phyloP scores from a whole-genome alignment of 1,140 invertebrate genomes.

The Ceratina japonica region DNA sequence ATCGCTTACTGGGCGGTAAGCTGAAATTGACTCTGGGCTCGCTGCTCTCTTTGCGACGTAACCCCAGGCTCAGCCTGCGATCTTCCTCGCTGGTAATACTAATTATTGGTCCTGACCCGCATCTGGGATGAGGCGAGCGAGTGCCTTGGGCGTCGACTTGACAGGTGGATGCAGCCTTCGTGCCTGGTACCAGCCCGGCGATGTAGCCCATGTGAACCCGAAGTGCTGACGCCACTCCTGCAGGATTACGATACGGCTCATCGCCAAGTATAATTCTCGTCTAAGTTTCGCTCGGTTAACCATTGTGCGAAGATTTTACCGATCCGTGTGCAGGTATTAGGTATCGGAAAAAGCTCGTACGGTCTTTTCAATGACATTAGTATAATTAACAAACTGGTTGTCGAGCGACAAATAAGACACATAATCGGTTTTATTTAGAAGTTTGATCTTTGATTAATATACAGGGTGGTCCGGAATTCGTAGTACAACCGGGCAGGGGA shows the following conservation, averaged over 20 bases:
- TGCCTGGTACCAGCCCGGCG: conserved; percentile 84
- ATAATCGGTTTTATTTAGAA: too few species aligned
- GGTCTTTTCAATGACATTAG: too few species aligned
- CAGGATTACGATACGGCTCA: conserved; percentile 35
- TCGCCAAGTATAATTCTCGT: not conserved
- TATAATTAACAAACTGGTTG: too few species aligned
- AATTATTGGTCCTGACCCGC: conserved; percentile 77
- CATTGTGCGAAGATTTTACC: too few species aligned
- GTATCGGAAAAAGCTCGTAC: too few species aligned
- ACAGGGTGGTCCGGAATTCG: too few species aligned
- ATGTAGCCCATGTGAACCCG: conserved; percentile 86
- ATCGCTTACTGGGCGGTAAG: conserved; percentile 77
- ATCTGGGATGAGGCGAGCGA: conserved; percentile 75
- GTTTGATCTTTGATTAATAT: too few species aligned
- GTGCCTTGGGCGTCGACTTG: conserved; percentile 75
- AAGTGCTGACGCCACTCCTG: conserved; percentile 84
- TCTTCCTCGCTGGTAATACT: conserved; percentile 77
- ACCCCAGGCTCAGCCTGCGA: conserved; percentile 72
- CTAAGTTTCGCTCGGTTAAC: too few species aligned
- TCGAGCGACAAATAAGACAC: not conserved
- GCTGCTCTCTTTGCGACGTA: conserved; percentile 72
- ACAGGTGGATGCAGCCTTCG: conserved; percentile 78
- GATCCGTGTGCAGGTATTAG: too few species aligned
- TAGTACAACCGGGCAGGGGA: too few species aligned
- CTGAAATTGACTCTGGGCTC: conserved; percentile 84